phyloP scores from a whole-genome alignment of 2,113 vertebrate species.

The Prinia subflava region DNA sequence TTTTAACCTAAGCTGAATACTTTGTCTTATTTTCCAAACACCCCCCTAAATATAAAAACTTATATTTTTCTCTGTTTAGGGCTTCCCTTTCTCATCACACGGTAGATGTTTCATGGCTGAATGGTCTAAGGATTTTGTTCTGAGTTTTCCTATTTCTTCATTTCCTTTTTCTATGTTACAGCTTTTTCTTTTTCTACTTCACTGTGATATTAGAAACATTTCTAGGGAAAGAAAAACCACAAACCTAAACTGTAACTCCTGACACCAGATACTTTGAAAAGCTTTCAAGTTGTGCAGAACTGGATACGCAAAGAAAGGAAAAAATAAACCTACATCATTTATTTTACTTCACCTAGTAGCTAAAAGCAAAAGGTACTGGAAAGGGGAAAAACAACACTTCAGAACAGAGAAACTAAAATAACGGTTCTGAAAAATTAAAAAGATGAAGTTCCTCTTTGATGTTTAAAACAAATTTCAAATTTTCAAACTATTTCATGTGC shows the following conservation, averaged over 20 bases:
- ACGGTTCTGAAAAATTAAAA: slow-evolving; percentile 46
- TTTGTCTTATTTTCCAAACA: background rate
- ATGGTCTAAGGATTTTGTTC: slow-evolving; percentile 4
- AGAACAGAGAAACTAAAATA: slow-evolving; percentile 24
- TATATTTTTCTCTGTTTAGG: background rate
- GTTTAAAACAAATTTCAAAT: background rate
- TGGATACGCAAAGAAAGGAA: slow-evolving; percentile 38
- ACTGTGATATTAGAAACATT: slow-evolving; percentile 36
- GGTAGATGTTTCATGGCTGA: background rate
- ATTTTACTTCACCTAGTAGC: slow-evolving; percentile 20
- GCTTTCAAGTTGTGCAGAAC: slow-evolving; percentile 53
- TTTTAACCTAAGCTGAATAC: background rate
- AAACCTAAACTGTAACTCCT: slow-evolving; percentile 24
- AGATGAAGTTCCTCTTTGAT: background rate
- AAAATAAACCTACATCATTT: slow-evolving; percentile 49
- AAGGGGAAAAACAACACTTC: slow-evolving; percentile 27
- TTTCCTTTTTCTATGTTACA: slow-evolving; percentile 5
- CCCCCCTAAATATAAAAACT: background rate
- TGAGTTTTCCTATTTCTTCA: slow-evolving; percentile 15
- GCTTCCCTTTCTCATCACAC: background rate
- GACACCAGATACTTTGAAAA: slow-evolving; percentile 42
- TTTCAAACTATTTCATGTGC: background rate
- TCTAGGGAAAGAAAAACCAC: background rate
- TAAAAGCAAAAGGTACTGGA: slow-evolving; percentile 13
- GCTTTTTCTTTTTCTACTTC: background rate